phyloP scores from a whole-genome alignment of 2,888 invertebrate species.

The Phortica okadai region DNA sequence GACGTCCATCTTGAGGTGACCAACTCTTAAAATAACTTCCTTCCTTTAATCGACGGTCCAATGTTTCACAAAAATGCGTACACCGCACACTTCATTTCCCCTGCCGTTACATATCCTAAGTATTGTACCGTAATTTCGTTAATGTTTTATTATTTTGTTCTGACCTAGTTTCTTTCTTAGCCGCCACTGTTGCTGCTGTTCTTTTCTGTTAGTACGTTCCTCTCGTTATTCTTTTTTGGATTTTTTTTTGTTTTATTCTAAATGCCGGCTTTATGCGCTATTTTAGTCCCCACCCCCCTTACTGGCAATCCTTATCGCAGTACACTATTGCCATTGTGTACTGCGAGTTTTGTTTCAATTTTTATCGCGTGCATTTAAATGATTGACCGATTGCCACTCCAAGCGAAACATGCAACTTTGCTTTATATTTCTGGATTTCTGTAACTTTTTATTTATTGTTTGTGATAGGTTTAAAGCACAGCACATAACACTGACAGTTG shows the following conservation, averaged over 20 bases:
- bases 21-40: slow-evolving; percentile 51
- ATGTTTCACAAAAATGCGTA: background rate
- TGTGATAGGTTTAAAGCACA: slow-evolving; percentile 22
- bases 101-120: slow-evolving; percentile 32
- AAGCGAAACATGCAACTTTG: slow-evolving; percentile 46
- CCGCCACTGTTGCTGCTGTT: slow-evolving; percentile 18
- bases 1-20: slow-evolving; percentile 24
- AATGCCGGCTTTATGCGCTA: slow-evolving; percentile 16
- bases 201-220: background rate
- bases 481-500: background rate
- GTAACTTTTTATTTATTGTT: slow-evolving; percentile 21
- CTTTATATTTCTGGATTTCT: slow-evolving; percentile 35
- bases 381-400: slow-evolving; percentile 58
- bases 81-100: slow-evolving; percentile 2
- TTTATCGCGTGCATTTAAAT: slow-evolving; percentile 68
- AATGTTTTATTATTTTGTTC: slow-evolving; percentile 68
- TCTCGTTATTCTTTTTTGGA: background rate
- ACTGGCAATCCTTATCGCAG: slow-evolving; percentile 49
- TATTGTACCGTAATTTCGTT: slow-evolving; percentile 67
- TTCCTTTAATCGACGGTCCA: slow-evolving; percentile 33
- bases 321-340: slow-evolving; percentile 49
- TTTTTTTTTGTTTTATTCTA: background rate
- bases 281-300: background rate
- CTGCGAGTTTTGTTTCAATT: slow-evolving; percentile 48
- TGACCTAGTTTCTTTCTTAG: slow-evolving; percentile 59